Percentiles rank a stretch among this genome's conserved stretches.
These are phyloP conservation scores for Allygus modestus DNA, from an alignment of 2,888 invertebrate species.

Conservation along the genomic window DNA sequence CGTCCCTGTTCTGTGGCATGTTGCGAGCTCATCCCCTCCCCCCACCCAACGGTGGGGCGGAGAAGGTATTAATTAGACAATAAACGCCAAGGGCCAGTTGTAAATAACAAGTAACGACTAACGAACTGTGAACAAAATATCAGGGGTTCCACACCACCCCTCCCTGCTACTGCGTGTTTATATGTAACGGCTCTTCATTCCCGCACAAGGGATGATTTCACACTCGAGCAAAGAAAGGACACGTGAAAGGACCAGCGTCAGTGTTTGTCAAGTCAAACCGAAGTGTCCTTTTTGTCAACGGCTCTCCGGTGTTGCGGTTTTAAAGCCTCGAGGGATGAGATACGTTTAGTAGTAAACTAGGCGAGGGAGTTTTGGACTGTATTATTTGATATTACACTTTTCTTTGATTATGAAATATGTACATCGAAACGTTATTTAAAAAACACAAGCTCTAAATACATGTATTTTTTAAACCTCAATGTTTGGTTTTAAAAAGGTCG, in stretches of 20 bases:
- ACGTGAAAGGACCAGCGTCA: slow-evolving; percentile 1
- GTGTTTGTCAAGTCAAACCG: slow-evolving; percentile 21
- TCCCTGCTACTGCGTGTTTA: not conserved
- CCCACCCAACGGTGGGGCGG: too few relatives aligned
- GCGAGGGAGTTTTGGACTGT: too few relatives aligned
- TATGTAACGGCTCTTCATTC: slow-evolving; percentile 30
- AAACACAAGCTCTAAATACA: too few relatives aligned
- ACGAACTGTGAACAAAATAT: slow-evolving; percentile 46
- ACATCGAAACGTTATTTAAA: too few relatives aligned
- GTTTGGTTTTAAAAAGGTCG: too few relatives aligned
- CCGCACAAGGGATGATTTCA: slow-evolving; percentile 18
- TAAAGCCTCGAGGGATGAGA: not conserved
- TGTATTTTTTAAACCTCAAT: too few relatives aligned
- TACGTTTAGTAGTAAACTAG: too few relatives aligned
- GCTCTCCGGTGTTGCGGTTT: slow-evolving; percentile 18
- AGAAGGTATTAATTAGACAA: slow-evolving; percentile 49
- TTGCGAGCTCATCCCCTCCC: not conserved
- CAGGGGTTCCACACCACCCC: not conserved
- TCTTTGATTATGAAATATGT: too few relatives aligned
- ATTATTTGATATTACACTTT: too few relatives aligned
- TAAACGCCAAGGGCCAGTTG: slow-evolving; percentile 51
- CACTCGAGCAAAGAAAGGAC: slow-evolving; percentile 30
- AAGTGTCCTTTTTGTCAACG: slow-evolving; percentile 20
- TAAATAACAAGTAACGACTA: slow-evolving; percentile 49
- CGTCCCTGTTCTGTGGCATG: slow-evolving; percentile 26